Evolutionary conservation across 2,797 vertebrate species (phyloP), one percentile per base, ranked within the genome.

Genomic region (Danio aesculapii): DNA sequence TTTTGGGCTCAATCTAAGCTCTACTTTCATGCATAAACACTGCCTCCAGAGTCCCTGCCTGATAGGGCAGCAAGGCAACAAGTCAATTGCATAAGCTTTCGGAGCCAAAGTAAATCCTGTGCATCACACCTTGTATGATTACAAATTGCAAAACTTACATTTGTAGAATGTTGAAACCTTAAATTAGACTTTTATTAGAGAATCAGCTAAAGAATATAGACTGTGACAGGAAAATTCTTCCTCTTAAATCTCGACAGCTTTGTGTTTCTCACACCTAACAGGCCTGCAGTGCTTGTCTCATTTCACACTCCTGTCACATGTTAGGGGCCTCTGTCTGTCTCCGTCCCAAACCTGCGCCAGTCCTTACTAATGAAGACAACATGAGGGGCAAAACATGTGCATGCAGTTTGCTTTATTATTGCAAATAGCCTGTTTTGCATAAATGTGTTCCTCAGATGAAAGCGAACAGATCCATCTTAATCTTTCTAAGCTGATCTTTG

Each of bases 341-440:
- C 67, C 63, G 47, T 79, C 57, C 58, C 49, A 62, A 70, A 79
- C 77, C 57, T 71, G 77, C 67, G 41, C 13, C 17, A 55, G 62
- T 62, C 77, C 57, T 61, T 21, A 19, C 46, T 71, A 71, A 71
- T 71, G 57, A 79, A 71, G 58, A 71, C 67, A 71, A 52, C 57
- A 71, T 16, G 30, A 70, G 30, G 44, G 47, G 46, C 6, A 68
- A 71, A 66, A 50, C 46, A 16, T 47, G 44, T 52, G 75, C 68
- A 61, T 78, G 63, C 52, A 64, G 64, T 17, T 43, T 4, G 75
- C 80, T 21, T 76, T 43, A 53, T 68, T 81, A 61, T 50, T 70
- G 21, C 77, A 68, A 86, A 66, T 49, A 19, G 39, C 5, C 5
- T 83, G 10, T 84, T 76, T 82, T 81, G 55, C 47, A 71, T 77